Evolutionary conservation across 2,797 vertebrate species (phyloP).

Genomic region (Pygocentrus nattereri): DNA sequence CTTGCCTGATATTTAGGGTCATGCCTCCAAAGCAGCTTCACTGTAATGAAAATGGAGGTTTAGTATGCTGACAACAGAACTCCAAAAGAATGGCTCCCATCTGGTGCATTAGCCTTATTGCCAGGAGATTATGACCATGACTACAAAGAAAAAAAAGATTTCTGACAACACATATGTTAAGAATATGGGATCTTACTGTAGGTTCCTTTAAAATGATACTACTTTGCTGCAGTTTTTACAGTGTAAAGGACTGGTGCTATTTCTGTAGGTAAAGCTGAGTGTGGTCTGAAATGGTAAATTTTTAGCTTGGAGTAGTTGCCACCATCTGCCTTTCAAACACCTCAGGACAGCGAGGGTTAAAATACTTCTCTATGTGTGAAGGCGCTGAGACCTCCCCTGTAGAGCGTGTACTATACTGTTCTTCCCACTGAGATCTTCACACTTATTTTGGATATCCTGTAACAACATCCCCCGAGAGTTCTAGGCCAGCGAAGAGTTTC

Average conservation of each 20-base stretch:
- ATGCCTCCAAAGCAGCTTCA: background rate
- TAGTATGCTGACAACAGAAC: background rate
- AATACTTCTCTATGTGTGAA: background rate
- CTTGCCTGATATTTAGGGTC: no score
- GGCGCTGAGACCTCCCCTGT: background rate
- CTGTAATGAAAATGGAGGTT: background rate
- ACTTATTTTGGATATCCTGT: background rate
- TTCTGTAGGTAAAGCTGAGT: conserved; percentile 12
- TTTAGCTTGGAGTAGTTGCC: background rate
- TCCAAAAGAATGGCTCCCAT: background rate
- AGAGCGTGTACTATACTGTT: background rate
- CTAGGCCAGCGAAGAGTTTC: conserved; percentile 5
- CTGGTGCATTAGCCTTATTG: no score
- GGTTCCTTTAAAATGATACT: no score
- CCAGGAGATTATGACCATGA: no score
- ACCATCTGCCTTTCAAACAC: background rate
- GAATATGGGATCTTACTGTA: no score
- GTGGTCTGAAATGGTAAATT: background rate
- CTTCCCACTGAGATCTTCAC: background rate
- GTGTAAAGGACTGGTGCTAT: background rate
- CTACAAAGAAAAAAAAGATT: no score
- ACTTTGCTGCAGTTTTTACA: no score
- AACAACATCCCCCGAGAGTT: background rate
- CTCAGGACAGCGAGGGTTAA: background rate
- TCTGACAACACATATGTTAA: no score